Base-by-base conservation (phyloP, 2,113 vertebrate genomes). In the Pseudorasbora parva region DNA sequence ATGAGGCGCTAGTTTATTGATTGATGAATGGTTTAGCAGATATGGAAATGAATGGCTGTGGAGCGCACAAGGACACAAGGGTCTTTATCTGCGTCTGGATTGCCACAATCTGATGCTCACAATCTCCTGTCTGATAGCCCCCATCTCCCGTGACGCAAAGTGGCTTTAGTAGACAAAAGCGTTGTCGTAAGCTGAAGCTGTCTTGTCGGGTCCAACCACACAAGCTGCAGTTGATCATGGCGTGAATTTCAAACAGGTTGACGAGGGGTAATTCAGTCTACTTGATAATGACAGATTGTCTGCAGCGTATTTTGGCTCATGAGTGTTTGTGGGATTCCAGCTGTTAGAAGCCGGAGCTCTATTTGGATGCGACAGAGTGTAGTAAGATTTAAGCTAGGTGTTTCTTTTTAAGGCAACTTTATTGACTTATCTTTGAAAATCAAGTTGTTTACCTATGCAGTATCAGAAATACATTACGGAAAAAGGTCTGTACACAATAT, bases 21-120 rank as follows among this genome's bases (percentile, higher is more conserved):
- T 91, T 92, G 91, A 94, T 92, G 91, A 93, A 91, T 91, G 89
- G 87, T 86, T 90, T 43, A 84, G 91, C 85, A 90, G 87, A 89
- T 89, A 90, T 92, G 88, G 87, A 91, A 92, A 91, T 89, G 86
- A 90, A 91, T 89, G 89, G 86, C 86, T 87, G 81, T 54, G 85
- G 74, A 83, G 87, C 76, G 49, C 87, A 85, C 75, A 86, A 89
- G 88, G 73, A 89, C 91, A 88, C 72, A 72, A 25, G 73, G 86
- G 84, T 84, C 84, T 89, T 89, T 85, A 79, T 90, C 77, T 83
- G 51, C 49, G 86, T 84, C 81, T 86, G 74, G 59, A 68, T 62
- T 74, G 76, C 73, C 83, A 74, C 75, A 72, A 71, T 88, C 68
- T 89, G 82, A 86, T 85, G 60, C 81, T 80, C 47, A 59, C 25